Evolutionary conservation across 1,140 invertebrate species (phyloP).

Genomic region (Bombus waltoni): DNA sequence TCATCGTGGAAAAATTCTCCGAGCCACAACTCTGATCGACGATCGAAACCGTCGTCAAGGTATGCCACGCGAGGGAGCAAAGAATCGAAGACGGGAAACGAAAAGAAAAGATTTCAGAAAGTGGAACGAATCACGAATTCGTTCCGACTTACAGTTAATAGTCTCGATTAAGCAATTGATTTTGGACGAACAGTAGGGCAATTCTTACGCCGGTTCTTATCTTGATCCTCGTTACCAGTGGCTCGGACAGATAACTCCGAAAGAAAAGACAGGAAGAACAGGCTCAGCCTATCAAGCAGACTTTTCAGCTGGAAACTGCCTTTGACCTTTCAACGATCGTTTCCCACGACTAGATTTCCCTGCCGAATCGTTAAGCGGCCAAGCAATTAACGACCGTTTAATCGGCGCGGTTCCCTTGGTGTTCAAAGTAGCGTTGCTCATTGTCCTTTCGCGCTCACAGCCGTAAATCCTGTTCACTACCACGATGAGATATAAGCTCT

Average conservation of each 20-base stretch:
- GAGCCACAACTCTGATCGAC: too few relatives aligned
- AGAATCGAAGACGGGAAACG: too few relatives aligned
- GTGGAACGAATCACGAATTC: neutral
- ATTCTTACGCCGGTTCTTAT: conserved; percentile 3
- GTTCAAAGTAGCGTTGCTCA: neutral
- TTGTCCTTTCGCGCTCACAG: neutral
- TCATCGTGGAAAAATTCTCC: too few relatives aligned
- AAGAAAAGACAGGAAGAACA: neutral
- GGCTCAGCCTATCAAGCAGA: neutral
- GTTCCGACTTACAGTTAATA: neutral
- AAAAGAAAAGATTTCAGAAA: too few relatives aligned
- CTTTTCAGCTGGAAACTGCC: conserved; percentile 3
- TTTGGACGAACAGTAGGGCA: neutral
- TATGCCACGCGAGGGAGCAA: too few relatives aligned
- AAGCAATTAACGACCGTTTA: conserved; percentile 10
- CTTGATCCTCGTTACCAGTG: conserved; percentile 28
- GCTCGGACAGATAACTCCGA: conserved; percentile 5
- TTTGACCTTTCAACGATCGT: conserved; percentile 8
- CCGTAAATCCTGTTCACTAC: conserved; percentile 5
- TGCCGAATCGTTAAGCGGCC: conserved; percentile 13
- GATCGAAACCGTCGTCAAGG: too few relatives aligned
- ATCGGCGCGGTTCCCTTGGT: conserved; percentile 35
- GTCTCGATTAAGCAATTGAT: neutral
- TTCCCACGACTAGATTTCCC: conserved; percentile 11
- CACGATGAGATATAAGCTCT: neutral